These are phyloP conservation scores for Hyphantria cunea DNA, from an alignment of 1,140 invertebrate genomes.

Conservation along the genomic window DNA sequence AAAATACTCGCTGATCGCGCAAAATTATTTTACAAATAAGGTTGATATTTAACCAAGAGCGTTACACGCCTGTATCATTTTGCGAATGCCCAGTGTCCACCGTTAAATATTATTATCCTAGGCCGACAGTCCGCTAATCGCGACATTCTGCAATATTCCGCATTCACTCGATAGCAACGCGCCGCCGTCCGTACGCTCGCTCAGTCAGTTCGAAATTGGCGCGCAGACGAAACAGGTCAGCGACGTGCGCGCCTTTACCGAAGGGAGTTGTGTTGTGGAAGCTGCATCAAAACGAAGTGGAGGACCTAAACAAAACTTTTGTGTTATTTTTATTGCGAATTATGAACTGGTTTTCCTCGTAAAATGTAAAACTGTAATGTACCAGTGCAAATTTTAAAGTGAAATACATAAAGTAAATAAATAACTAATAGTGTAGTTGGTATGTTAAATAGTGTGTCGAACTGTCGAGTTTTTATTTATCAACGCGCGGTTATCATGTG, in stretches of 20 bases:
- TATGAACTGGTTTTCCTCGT: constrained; percentile 29
- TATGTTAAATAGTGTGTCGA: no score
- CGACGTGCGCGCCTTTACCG: constrained; percentile 56
- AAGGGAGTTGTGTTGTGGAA: constrained; percentile 6
- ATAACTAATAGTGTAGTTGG: constrained; percentile 46
- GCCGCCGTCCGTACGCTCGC: constrained; percentile 24
- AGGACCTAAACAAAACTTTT: constrained; percentile 49
- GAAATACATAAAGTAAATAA: constrained; percentile 27
- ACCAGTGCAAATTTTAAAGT: neutral
- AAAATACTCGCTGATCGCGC: constrained; percentile 22
- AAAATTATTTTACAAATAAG: constrained; percentile 15
- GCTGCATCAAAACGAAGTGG: constrained; percentile 17
- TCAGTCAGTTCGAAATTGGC: constrained; percentile 78
- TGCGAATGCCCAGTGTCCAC: constrained; percentile 27
- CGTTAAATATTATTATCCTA: constrained; percentile 22
- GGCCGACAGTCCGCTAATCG: constrained; percentile 19
- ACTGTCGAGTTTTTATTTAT: constrained; percentile 61
- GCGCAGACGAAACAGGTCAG: constrained; percentile 62
- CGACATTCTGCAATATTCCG: constrained; percentile 27
- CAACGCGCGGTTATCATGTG: constrained; percentile 64
- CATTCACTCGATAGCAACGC: constrained; percentile 32
- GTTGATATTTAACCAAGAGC: constrained; percentile 20
- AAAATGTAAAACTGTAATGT: constrained; percentile 13
- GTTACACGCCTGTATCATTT: constrained; percentile 27
- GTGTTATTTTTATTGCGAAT: constrained; percentile 51